Conservation (phyloP, 2,797 vertebrate species). For the Sebastes trivittatus region DNA sequence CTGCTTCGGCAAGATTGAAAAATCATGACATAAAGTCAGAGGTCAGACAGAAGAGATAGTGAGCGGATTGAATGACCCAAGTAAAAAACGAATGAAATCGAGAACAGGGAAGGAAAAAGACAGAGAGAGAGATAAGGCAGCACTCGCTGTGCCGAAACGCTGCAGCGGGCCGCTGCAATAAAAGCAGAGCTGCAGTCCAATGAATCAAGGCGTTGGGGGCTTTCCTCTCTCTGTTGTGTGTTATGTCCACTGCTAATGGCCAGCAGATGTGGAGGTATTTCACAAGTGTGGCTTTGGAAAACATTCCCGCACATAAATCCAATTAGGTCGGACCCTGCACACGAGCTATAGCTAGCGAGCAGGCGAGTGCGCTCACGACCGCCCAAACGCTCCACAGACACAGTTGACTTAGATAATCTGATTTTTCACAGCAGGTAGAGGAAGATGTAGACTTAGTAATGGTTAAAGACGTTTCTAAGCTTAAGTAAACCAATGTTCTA, state of each 20-base stretch:
- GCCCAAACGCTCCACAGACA: slow-evolving; percentile 48
- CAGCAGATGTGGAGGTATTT: slow-evolving; percentile 84
- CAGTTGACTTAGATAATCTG: slow-evolving; percentile 67
- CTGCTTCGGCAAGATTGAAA: not conserved
- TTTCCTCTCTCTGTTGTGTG: slow-evolving; percentile 83
- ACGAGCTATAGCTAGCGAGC: slow-evolving; percentile 57
- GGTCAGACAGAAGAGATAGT: not conserved
- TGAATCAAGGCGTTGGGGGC: slow-evolving; percentile 81
- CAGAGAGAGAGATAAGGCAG: slow-evolving; percentile 58
- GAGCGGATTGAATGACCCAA: slow-evolving; percentile 8
- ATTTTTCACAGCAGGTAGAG: slow-evolving; percentile 60
- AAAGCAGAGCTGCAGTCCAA: slow-evolving; percentile 76
- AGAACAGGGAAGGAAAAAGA: slow-evolving; percentile 22
- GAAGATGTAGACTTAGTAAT: slow-evolving; percentile 33
- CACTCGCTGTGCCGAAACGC: slow-evolving; percentile 42
- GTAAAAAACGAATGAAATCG: slow-evolving; percentile 31
- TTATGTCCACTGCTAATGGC: slow-evolving; percentile 83
- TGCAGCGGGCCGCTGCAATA: slow-evolving; percentile 67
- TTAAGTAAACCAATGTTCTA: slow-evolving; percentile 51
- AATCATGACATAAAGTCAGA: not conserved
- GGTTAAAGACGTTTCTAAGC: slow-evolving; percentile 29
- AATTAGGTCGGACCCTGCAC: slow-evolving; percentile 77
- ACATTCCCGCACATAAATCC: slow-evolving; percentile 86
- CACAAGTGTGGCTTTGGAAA: slow-evolving; percentile 85
- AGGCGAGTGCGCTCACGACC: slow-evolving; percentile 35